These are phyloP conservation scores for Cyrtonyx montezumae DNA, from an alignment of 2,113 vertebrate species.

Conservation along the genomic window DNA sequence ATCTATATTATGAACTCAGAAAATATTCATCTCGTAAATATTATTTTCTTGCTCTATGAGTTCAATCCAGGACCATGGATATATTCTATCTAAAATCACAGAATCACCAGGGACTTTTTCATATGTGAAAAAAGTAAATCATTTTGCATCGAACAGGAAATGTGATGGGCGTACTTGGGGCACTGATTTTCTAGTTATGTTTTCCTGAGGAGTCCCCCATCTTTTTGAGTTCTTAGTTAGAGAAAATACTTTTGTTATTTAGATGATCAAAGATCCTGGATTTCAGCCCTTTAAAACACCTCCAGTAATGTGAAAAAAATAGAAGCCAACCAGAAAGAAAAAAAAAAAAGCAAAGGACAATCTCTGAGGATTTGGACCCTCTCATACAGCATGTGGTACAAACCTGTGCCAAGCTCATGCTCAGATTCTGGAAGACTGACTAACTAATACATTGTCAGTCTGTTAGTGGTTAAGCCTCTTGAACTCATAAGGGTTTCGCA, in stretches of 20 bases:
- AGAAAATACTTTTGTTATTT: not conserved
- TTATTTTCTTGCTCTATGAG: not conserved
- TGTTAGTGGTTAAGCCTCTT: not conserved
- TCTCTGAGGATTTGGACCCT: not conserved
- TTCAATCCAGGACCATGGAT: not conserved
- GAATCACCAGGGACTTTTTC: not conserved
- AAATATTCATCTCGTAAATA: not conserved
- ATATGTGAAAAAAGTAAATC: not conserved
- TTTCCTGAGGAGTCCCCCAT: not conserved
- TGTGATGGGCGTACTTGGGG: not conserved
- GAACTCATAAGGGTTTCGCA: rapidly evolving
- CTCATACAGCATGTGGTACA: not conserved
- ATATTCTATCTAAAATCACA: not conserved
- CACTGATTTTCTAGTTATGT: not conserved
- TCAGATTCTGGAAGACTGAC: not conserved
- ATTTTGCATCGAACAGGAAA: not conserved
- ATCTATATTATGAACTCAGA: not conserved
- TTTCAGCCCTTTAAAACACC: not conserved
- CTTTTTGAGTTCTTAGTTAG: not conserved
- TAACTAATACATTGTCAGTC: not conserved
- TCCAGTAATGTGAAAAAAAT: not conserved
- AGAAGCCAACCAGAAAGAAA: not conserved
- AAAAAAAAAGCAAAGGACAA: not conserved
- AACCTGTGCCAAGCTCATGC: not conserved
- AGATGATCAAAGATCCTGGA: not conserved